phyloP scores from a whole-genome alignment of 1,140 invertebrate species.

The Subanguina moxae region DNA sequence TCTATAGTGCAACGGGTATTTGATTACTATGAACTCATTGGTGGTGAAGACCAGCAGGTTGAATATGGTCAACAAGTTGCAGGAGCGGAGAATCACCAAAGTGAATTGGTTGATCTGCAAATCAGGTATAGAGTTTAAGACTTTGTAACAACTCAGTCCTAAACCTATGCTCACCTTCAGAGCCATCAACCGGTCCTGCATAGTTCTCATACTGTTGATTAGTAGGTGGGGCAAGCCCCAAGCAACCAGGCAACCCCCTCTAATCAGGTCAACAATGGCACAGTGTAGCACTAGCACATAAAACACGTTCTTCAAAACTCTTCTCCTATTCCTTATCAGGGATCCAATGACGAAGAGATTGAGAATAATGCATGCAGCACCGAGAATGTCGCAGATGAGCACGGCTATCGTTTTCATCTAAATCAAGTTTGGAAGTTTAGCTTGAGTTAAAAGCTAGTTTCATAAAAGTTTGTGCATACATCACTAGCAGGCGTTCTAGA shows the following conservation, averaged over 20 bases:
- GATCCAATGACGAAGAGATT: conserved; percentile 52
- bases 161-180: conserved; percentile 40
- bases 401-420: conserved; percentile 35
- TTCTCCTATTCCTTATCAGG: conserved; percentile 45
- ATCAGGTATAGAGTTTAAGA: no score
- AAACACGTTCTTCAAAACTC: conserved; percentile 56
- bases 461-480: no score
- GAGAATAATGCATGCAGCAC: conserved; percentile 48
- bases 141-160: no score
- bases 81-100: conserved; percentile 52
- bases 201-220: conserved; percentile 38
- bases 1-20: conserved; percentile 57
- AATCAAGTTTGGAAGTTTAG: conserved; percentile 4
- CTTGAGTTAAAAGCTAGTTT: no score
- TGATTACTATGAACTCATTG: conserved; percentile 57
- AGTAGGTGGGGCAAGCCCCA: conserved; percentile 50
- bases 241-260: conserved; percentile 51
- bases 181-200: conserved; percentile 43
- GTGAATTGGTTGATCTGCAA: conserved; percentile 53
- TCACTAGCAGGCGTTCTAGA: no score
- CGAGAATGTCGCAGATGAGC: conserved; percentile 48
- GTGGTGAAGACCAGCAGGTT: conserved; percentile 57
- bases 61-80: conserved; percentile 58
- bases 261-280: conserved; percentile 55
- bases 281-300: conserved; percentile 58